Evolutionary conservation across 2,113 vertebrate genomes (phyloP).

Genomic region (Nyctibius bracteatus): DNA sequence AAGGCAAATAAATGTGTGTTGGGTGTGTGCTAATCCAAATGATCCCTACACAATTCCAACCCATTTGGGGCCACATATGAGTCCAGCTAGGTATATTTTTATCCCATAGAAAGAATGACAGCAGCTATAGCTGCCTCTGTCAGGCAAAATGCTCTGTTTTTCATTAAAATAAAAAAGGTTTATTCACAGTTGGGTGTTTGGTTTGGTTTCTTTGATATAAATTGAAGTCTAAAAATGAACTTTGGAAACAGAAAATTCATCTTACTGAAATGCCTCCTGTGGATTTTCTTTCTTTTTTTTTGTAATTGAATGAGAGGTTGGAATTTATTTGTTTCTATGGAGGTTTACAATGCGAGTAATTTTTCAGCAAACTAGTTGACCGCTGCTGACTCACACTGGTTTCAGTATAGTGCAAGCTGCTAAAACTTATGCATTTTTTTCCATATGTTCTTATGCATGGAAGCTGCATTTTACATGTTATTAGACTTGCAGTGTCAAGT

Average conservation of each 20-base stretch:
- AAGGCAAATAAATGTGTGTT: neutral
- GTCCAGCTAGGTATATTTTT: neutral
- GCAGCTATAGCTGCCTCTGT: neutral
- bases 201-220: constrained; percentile 5
- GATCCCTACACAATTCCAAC: neutral
- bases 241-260: neutral
- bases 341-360: neutral
- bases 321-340: neutral
- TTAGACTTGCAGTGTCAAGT: neutral
- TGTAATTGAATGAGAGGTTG: neutral
- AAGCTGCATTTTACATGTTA: neutral
- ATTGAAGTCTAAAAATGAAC: constrained; percentile 1
- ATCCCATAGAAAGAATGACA: neutral
- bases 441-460: neutral
- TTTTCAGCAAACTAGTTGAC: neutral
- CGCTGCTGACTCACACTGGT: neutral
- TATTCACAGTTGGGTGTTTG: neutral
- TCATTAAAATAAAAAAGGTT: neutral
- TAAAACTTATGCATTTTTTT: neutral
- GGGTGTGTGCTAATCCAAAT: neutral
- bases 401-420: neutral
- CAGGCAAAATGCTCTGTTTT: neutral
- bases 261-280: neutral
- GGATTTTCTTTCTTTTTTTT: neutral
- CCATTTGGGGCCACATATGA: neutral